Base-by-base conservation (phyloP, 2,113 vertebrate species). In the Apodemus speciosus region DNA sequence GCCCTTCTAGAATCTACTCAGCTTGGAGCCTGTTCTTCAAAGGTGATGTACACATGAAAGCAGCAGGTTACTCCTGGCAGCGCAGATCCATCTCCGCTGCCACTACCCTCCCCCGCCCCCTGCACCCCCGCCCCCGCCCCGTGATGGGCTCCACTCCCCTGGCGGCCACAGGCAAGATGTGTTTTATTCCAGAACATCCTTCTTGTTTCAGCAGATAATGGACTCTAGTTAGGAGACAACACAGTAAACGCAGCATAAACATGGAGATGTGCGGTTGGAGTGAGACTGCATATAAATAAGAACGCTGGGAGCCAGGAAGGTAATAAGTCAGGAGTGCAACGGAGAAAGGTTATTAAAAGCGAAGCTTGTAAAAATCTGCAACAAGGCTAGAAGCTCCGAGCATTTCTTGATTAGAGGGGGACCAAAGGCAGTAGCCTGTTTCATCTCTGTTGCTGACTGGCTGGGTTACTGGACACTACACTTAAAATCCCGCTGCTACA, bases 241-340 rank as follows among this genome's bases (percentile, higher is more conserved):
- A 69, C 93, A 94, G 92, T 95, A 94, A 96, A 92, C 64, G 87
- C 86, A 77, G 94, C 94, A 90, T 97, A 95, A 95, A 96, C 95
- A 72, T 32, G 62, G 89, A 87, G 66, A 35, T 95, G 86, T 93
- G 73, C 53, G 80, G 91, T 46, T 89, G 46, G 87, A 96, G 96
- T 79, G 88, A 97, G 93, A 77, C 93, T 96, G 95, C 83, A 96
- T 93, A 94, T 95, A 88, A 96, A 96, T 94, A 95, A 96, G 92
- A 91, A 85, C 32, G 92, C 93, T 96, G 94, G 91, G 84, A 94
- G 64, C 89, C 80, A 77, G 94, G 84, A 85, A 95, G 89, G 87
- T 46, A 92, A 88, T 97, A 96, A 93, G 96, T 97, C 93, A 96
- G 96, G 84, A 81, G 91, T 62, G 93, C 80, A 89, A 89, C 53